Conservation (phyloP, 2,888 invertebrate species). For the Callinectes sapidus region DNA sequence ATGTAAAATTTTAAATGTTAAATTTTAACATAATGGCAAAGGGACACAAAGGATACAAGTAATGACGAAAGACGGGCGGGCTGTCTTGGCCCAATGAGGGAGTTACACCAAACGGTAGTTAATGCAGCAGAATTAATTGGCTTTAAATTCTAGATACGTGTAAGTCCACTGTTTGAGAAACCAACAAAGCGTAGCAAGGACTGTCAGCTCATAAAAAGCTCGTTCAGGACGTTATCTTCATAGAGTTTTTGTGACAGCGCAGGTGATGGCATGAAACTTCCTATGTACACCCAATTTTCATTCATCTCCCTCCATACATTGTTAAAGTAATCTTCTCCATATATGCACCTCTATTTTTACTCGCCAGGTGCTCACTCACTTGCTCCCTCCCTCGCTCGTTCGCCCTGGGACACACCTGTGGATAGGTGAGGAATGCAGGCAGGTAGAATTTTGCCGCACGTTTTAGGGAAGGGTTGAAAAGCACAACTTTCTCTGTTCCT, state of each 20-base stretch:
- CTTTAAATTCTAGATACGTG: not conserved
- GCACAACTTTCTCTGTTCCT: not conserved
- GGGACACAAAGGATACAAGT: not conserved
- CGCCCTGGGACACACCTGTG: too few relatives aligned
- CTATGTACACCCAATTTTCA: not conserved
- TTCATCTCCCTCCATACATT: not conserved
- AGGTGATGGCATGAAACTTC: not conserved
- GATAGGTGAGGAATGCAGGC: too few relatives aligned
- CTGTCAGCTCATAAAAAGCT: not conserved
- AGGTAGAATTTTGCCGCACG: too few relatives aligned
- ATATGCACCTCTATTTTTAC: not conserved
- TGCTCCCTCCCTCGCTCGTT: too few relatives aligned
- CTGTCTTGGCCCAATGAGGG: not conserved
- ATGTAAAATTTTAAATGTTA: too few relatives aligned
- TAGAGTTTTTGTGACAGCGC: not conserved
- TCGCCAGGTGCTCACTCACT: not conserved
- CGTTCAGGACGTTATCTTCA: conserved; percentile 12
- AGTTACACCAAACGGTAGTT: not conserved
- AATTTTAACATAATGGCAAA: not conserved
- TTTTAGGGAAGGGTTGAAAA: not conserved
- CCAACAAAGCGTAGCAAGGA: not conserved
- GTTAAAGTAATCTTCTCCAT: not conserved
- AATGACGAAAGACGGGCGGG: not conserved
- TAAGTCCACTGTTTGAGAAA: not conserved
- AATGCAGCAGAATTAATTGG: not conserved